Evolutionary conservation across 2,888 invertebrate species (phyloP).

Genomic region (Metopia argyrocephala): DNA sequence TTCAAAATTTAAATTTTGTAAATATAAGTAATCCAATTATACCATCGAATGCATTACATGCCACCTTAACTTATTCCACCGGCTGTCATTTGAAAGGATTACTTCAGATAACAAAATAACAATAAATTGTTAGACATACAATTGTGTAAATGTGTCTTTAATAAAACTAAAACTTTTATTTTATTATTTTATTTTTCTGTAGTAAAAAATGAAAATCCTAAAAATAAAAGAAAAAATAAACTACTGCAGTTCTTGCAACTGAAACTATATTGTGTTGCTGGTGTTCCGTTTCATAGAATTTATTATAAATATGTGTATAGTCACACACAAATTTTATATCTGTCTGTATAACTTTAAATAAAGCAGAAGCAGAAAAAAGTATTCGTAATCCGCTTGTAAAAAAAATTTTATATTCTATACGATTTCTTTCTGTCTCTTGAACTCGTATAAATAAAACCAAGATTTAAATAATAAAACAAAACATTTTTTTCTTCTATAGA

Average conservation of each 20-base stretch:
- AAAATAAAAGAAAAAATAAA: not conserved
- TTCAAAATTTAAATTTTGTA: no score
- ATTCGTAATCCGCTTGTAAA: not conserved
- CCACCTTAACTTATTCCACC: no score
- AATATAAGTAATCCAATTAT: no score
- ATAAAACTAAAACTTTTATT: not conserved
- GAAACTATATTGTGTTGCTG: not conserved
- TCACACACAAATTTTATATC: not conserved
- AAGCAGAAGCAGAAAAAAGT: not conserved
- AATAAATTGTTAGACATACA: not conserved
- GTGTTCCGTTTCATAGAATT: not conserved
- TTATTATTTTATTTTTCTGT: not conserved
- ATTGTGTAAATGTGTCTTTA: not conserved
- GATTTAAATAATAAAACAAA: not conserved
- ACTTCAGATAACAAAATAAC: not conserved
- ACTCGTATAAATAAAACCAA: not conserved
- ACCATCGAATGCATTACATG: no score
- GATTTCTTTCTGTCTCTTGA: not conserved
- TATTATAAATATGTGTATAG: no score
- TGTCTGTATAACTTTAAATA: not conserved
- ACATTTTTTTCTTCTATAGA: not conserved
- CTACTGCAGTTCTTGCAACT: not conserved
- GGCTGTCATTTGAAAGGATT: no score
- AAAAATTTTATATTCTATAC: not conserved
- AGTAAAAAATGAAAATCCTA: not conserved